A percentile compares a stretch with the other conserved stretches of the same genome.
Evolutionary conservation across 2,113 vertebrate genomes (phyloP).

Genomic region (mouse (Mus musculus)): GRCm39 chr11:29458501-29459000

Average conservation of each 20-base stretch:
- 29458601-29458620: constrained; percentile 83
- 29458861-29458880: constrained; percentile 66
- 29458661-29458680: constrained; percentile 80
- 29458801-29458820: constrained; percentile 76
- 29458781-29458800: constrained; percentile 79
- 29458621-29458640: constrained; percentile 81
- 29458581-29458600: constrained; percentile 81
- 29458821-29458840: constrained; percentile 60
- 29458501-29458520: constrained; percentile 83
- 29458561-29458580: constrained; percentile 83
- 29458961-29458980: constrained; percentile 60
- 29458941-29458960: constrained; percentile 55
- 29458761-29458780: constrained; percentile 69
- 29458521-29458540: constrained; percentile 86
- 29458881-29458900: constrained; percentile 59
- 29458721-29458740: constrained; percentile 82
- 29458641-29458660: constrained; percentile 84
- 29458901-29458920: constrained; percentile 69
- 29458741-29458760: constrained; percentile 81
- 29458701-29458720: constrained; percentile 83
- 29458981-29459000: constrained; percentile 61
- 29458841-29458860: constrained; percentile 66
- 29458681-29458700: constrained; percentile 82
- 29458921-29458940: constrained; percentile 61
- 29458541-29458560: constrained; percentile 87